Base-by-base conservation (phyloP, 2,113 vertebrate species). In the Miniopterus natalensis region DNA sequence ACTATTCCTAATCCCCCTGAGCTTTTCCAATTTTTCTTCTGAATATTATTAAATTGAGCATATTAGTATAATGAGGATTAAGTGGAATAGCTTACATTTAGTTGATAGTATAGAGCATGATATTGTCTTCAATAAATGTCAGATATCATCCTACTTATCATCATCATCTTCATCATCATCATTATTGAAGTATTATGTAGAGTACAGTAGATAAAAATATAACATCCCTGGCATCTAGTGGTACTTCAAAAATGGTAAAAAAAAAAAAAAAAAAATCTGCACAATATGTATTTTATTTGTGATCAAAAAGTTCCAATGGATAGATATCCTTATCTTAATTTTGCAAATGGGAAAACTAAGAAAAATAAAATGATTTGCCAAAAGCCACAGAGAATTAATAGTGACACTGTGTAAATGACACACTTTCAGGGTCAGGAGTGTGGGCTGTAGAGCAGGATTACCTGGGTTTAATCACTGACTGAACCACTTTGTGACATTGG, bases 351-450 rank as follows among this genome's bases (percentile, higher is more conserved):
- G 3, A 71, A 89, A 68, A 40, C 18, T 73, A 77, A 84, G 36
- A 89, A 94, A 81, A 79, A 47, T 36, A 49, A 68, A 83, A 79
- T 70, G 11, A 31, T 73, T 89, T 88, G 8, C 11, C 68, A 93
- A 92, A 36, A 74, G 27, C 53, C 14, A 7, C 27, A 11, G 21
- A 57, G 21, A 73, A 83, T 65, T 49, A 42, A 29, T n/a, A 29
- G 17, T 42, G 45, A 23, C 49, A 12, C 29, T 95, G 31, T 96
- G 45, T 10, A 49, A 15, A 85, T 66, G 36, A 8, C 42, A 20
- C 15, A 17, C 40, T 77, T 0, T 65, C 10, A 25, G 83, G 49
- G 21, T 59, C 55, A 89, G 18, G 4, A 49, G 2, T 27, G 7
- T 53, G n/a, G 51, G 18, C 8, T 29, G 1, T 23, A 70, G 17